A percentile compares a stretch with the other conserved stretches of the same genome.
Evolutionary conservation across 2,888 invertebrate species (phyloP).

Genomic region (Drosophila fungiperda): DNA sequence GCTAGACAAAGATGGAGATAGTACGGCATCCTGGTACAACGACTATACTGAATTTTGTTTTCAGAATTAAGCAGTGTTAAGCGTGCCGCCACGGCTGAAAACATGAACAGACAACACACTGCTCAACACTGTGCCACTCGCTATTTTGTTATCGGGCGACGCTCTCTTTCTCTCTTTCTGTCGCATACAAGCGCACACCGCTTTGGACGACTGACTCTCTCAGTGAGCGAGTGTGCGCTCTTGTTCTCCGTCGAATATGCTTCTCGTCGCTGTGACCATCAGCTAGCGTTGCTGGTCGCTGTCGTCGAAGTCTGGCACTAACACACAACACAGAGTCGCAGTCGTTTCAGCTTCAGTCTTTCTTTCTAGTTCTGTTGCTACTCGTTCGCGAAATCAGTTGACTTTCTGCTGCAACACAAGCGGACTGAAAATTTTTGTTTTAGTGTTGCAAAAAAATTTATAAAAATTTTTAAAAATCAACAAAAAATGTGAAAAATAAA

Average conservation of each 20-base stretch:
- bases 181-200: slow-evolving; percentile 35
- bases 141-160: slow-evolving; percentile 59
- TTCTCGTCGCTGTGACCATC: slow-evolving; percentile 47
- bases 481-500: slow-evolving; percentile 80
- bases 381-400: slow-evolving; percentile 84
- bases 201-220: slow-evolving; percentile 46
- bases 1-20: slow-evolving; percentile 53
- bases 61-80: slow-evolving; percentile 22
- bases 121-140: slow-evolving; percentile 53
- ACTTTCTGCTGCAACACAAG: slow-evolving; percentile 82
- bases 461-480: slow-evolving; percentile 73
- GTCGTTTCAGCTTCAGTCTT: slow-evolving; percentile 78
- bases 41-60: slow-evolving; percentile 34
- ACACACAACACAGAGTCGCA: slow-evolving; percentile 62
- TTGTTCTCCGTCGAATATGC: slow-evolving; percentile 27
- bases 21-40: slow-evolving; percentile 28
- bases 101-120: slow-evolving; percentile 33
- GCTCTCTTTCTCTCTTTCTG: slow-evolving; percentile 32
- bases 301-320: slow-evolving; percentile 54
- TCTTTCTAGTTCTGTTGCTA: slow-evolving; percentile 83
- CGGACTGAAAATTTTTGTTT: slow-evolving; percentile 82
- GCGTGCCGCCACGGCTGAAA: slow-evolving; percentile 43
- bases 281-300: slow-evolving; percentile 44
- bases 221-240: slow-evolving; percentile 49
- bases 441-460: slow-evolving; percentile 81